Conservation (phyloP, 2,888 invertebrate genomes). For the Yponomeuta sedellus region DNA sequence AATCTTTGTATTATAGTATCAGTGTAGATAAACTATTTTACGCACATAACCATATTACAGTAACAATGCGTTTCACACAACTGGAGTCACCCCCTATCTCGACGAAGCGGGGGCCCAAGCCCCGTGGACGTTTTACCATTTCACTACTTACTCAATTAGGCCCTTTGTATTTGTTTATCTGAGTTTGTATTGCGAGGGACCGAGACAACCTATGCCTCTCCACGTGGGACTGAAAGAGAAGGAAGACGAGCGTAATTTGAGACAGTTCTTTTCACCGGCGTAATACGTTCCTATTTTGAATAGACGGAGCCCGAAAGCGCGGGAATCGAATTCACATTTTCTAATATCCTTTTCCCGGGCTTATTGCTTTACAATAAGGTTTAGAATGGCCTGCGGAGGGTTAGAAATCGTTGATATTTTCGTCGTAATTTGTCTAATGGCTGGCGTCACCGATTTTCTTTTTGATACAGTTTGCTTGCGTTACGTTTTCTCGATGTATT, state of each 20-base stretch:
- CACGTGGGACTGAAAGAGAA: slow-evolving; percentile 34
- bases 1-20: too few species aligned
- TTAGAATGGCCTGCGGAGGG: neutral
- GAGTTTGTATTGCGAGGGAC: slow-evolving; percentile 68
- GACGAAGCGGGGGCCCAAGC: slow-evolving; percentile 17
- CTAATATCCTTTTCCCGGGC: slow-evolving; percentile 26
- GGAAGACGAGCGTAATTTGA: slow-evolving; percentile 66
- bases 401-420: slow-evolving; percentile 24
- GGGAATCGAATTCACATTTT: slow-evolving; percentile 71
- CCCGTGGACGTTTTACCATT: slow-evolving; percentile 30
- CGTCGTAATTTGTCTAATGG: slow-evolving; percentile 66
- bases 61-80: neutral
- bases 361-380: slow-evolving; percentile 1
- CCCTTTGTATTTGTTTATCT: slow-evolving; percentile 77
- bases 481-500: slow-evolving; percentile 7
- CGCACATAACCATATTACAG: neutral
- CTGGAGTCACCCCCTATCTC: slow-evolving; percentile 9
- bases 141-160: slow-evolving; percentile 78
- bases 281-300: slow-evolving; percentile 75
- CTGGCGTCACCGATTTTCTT: slow-evolving; percentile 54
- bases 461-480: slow-evolving; percentile 55
- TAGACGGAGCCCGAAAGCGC: slow-evolving; percentile 66
- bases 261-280: slow-evolving; percentile 74
- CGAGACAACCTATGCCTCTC: slow-evolving; percentile 35
- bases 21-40: too few species aligned